Evolutionary conservation across 2,113 vertebrate species (phyloP).

Genomic region (Pipa parva): DNA sequence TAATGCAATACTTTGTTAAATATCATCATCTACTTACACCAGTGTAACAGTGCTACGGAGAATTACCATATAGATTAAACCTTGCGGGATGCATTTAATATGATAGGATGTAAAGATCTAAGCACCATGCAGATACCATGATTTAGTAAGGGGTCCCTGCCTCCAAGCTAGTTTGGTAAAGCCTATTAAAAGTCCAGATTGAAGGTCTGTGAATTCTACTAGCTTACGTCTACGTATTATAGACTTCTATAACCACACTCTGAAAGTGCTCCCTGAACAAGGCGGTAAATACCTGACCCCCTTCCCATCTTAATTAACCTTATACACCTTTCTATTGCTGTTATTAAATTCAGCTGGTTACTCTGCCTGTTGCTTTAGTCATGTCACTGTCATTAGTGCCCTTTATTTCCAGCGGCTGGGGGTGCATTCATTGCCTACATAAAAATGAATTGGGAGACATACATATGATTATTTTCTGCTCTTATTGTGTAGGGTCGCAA

Average conservation of each 20-base stretch:
- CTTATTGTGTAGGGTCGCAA: neutral
- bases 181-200: neutral
- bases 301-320: neutral
- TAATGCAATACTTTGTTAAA: neutral
- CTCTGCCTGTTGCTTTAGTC: neutral
- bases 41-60: neutral
- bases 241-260: neutral
- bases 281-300: neutral
- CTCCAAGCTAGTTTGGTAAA: neutral
- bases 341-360: neutral
- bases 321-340: neutral
- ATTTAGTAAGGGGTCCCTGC: neutral
- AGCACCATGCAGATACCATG: neutral
- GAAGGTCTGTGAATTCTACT: neutral
- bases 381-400: neutral
- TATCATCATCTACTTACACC: conserved; percentile 4
- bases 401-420: neutral
- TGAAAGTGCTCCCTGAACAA: neutral
- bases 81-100: neutral
- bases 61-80: conserved; percentile 36
- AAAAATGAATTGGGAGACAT: neutral
- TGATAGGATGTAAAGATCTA: neutral
- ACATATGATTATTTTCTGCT: neutral
- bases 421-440: neutral
- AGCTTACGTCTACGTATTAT: neutral